Evolutionary conservation across 1,140 invertebrate species (phyloP), one percentile per base, ranked within the genome.

Genomic region (Drosophila sturtevanti): DNA sequence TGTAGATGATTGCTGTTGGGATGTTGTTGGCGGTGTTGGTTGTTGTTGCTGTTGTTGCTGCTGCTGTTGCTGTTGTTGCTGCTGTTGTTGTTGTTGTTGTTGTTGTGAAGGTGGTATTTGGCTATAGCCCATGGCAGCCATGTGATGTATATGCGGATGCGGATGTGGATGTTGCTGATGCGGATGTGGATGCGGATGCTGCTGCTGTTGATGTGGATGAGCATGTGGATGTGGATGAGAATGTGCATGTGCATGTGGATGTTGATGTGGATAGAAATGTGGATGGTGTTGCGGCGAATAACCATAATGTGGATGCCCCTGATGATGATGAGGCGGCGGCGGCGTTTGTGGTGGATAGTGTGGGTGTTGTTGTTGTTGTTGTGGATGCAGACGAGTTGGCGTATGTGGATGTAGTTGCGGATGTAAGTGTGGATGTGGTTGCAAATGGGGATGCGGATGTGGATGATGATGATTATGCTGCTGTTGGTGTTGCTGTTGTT

Each of bases 81-180:
- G 67, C 56, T 68, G 63, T 64, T 62, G 51, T 66, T 54, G 71
- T 71, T 51, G 72, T 18, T 18, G 61, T 56, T 48, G 60, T 52
- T 70, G 31, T 44, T 48, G 21, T 16, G 63, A 41, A 48, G 79
- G 76, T 62, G 77, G 84, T 60, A 59, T 71, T 73, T 66, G 84
- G 63, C 75, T 71, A 55, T 80, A 84, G n/a, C 76, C 77, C 79
- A 89, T 72, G 12, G 84, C 84, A 24, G 80, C 84, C 76, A 89
- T 77, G 61, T 84, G 84, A 59, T 72, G 76, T 14, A 72, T 68
- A 72, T 78, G 76, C 18, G 63, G 14, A 37, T 63, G 69, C 48
- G 63, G 67, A 64, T 75, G 75, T 48, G 18, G 41, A 14, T 65
- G 56, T 58, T 79, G 68, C 37, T 55, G 76, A 34, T 52, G 68